Percentiles rank a stretch among this genome's conserved stretches.
phyloP scores from a whole-genome alignment of 2,113 vertebrate species.

The Pygathrix nemaeus region DNA sequence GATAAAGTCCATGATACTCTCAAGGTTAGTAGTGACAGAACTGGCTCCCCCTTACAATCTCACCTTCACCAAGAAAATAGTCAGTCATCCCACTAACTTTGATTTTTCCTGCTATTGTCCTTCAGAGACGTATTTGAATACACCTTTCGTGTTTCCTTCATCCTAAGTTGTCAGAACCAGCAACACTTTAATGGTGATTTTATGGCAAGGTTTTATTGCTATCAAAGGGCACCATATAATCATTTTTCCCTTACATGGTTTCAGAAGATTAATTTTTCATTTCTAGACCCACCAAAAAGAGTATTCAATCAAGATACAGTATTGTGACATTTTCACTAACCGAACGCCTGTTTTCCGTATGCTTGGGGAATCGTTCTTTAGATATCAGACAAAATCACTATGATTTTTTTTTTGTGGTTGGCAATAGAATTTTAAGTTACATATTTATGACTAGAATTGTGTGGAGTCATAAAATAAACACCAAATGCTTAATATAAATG shows the following conservation, averaged over 20 bases:
- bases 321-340: neutral
- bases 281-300: neutral
- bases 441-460: conserved; percentile 4
- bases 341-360: neutral
- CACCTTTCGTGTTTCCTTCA: neutral
- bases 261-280: conserved; percentile 43
- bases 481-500: conserved; percentile 2
- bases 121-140: neutral
- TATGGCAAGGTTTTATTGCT: neutral
- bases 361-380: neutral
- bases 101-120: neutral
- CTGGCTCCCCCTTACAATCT: neutral
- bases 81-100: neutral
- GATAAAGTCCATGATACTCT: neutral
- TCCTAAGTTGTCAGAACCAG: neutral
- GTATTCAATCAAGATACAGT: neutral
- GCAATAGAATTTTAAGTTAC: conserved; percentile 33
- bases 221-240: neutral
- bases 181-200: neutral
- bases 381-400: conserved; percentile 6
- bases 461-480: conserved; percentile 15
- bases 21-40: neutral
- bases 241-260: neutral
- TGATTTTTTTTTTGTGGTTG: conserved; percentile 2
- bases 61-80: neutral